phyloP scores from a whole-genome alignment of 2,888 invertebrate genomes.

The Meta bourneti region DNA sequence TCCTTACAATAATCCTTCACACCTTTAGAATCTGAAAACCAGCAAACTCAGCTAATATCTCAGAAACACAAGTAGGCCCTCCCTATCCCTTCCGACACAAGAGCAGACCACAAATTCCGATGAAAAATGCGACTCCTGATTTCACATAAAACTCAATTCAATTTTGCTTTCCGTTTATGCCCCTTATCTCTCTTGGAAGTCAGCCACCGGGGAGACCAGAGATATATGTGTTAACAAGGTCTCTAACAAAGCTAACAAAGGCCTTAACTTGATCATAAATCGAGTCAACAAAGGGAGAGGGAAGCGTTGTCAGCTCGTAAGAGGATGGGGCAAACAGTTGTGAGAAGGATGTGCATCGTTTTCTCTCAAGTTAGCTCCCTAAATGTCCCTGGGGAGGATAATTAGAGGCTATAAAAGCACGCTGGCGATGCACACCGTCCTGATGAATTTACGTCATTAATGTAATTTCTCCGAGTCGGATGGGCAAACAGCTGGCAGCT shows the following conservation, averaged over 20 bases:
- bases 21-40: too few relatives aligned
- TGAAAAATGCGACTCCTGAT: constrained; percentile 29
- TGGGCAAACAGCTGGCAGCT: constrained; percentile 27
- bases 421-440: background rate
- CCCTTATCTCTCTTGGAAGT: background rate
- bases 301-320: constrained; percentile 14
- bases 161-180: constrained; percentile 22
- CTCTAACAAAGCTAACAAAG: constrained; percentile 65
- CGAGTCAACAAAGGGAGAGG: constrained; percentile 46
- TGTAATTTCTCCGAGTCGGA: constrained; percentile 33
- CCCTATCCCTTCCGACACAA: background rate
- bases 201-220: background rate
- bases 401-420: constrained; percentile 52
- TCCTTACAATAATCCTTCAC: background rate
- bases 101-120: constrained; percentile 10
- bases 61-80: background rate
- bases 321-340: constrained; percentile 24
- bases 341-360: constrained; percentile 15
- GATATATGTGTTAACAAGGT: constrained; percentile 63
- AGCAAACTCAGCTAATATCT: too few relatives aligned
- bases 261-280: constrained; percentile 66
- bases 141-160: constrained; percentile 56
- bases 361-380: constrained; percentile 28
- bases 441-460: constrained; percentile 58
- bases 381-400: constrained; percentile 44